Percentiles rank a stretch among this genome's conserved stretches.
These are phyloP conservation scores for Phylloscopus trochilus DNA, from an alignment of 2,113 vertebrate genomes.

Conservation along the genomic window DNA sequence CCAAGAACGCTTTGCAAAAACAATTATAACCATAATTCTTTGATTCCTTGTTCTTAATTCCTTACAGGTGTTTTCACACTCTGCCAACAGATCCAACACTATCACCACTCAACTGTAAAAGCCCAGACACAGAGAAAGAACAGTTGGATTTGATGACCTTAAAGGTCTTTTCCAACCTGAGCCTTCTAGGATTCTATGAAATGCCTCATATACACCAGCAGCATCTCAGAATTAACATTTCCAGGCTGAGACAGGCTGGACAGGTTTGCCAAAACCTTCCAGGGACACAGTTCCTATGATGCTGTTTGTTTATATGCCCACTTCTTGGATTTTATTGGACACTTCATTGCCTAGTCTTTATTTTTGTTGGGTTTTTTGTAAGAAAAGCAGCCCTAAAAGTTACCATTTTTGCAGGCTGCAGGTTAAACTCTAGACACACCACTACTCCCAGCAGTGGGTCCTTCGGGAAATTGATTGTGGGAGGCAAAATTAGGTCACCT, in stretches of 20 bases:
- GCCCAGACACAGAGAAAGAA: neutral
- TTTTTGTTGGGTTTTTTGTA: no score
- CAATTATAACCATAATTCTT: neutral
- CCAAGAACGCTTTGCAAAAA: neutral
- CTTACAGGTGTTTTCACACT: neutral
- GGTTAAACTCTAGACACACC: neutral
- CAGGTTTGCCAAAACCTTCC: neutral
- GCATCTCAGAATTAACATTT: neutral
- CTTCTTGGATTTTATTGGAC: neutral
- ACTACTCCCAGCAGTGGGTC: neutral
- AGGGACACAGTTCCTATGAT: neutral
- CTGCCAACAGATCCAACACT: neutral
- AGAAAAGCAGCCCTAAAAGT: neutral
- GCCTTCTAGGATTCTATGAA: neutral
- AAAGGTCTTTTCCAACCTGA: neutral
- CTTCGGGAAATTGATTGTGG: neutral
- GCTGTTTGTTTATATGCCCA: neutral
- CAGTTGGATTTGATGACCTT: neutral
- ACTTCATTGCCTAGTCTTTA: no score
- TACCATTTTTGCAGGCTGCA: neutral
- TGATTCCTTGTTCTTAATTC: neutral
- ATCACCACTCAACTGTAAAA: neutral
- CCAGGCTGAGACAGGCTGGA: neutral
- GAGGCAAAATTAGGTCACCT: conserved; percentile 21
- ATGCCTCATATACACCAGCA: neutral